Base-by-base conservation (phyloP, 2,113 vertebrate genomes). In the Grallaria varia region DNA sequence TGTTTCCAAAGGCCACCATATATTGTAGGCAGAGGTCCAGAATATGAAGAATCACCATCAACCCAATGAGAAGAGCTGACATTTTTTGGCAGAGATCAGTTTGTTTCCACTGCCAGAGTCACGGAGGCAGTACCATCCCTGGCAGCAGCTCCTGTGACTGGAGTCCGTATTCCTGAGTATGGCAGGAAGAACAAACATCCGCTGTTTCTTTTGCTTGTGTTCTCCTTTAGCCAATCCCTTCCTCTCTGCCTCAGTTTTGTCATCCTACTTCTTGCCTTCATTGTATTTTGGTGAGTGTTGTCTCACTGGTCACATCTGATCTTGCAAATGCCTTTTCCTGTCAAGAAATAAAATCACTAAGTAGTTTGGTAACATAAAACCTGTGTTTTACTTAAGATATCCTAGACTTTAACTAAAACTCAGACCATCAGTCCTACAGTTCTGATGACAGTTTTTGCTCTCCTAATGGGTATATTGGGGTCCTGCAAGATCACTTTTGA, bases 131-230 rank as follows among this genome's bases (percentile, higher is more conserved):
- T n/a, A 42, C 7, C 1, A 3, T 14, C 17, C 45, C 17, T 50
- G 14, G 33, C 8, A 84, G 13, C 25, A 78, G 7, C 3, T 74
- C 18, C 49, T 39, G 0, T 37, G 25, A 17, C 56, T 82, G 31
- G 8, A 63, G 25, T 45, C 7, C 5, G 6, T 10, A 21, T 5
- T 30, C 16, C 13, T n/a, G 21, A 39, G 14, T 15, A 35, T 0
- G 0, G 30, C 24, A 55, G 12, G 10, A 84, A 87, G 30, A 81
- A 21, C 14, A 84, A 42, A 23, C 3, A 71, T 27, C 6, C 1
- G 17, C 8, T 58, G 10, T 4, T 71, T 23, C 6, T 39, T 83
- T 68, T 45, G 4, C 3, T 53, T 71, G 2, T 35, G 88, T 73
- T 77, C 5, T 4, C 6, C 18, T 28, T 76, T 31, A 56, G 1